phyloP scores from a whole-genome alignment of 2,888 invertebrate species.

The Cylindroiulus punctatus region DNA sequence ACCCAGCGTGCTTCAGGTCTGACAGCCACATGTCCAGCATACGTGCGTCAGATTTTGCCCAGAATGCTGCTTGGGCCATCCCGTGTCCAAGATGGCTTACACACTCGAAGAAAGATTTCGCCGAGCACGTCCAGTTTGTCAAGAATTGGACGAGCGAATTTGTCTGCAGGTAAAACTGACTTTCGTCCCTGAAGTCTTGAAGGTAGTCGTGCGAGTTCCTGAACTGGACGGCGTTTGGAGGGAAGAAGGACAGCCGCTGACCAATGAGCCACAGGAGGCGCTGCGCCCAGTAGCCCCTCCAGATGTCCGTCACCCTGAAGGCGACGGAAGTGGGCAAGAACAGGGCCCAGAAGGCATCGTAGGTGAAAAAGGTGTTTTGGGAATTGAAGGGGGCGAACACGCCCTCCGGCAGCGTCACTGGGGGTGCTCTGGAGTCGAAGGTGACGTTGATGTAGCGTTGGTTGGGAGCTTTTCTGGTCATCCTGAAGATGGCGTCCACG shows the following conservation, averaged over 20 bases:
- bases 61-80: slow-evolving; percentile 38
- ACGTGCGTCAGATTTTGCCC: slow-evolving; percentile 7
- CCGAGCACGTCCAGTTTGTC: slow-evolving; percentile 25
- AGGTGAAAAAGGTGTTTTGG: slow-evolving; percentile 51
- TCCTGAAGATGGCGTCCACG: slow-evolving; percentile 54
- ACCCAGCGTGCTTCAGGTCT: not conserved
- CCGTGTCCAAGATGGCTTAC: not conserved
- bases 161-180: slow-evolving; percentile 21
- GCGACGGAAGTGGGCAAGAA: slow-evolving; percentile 48
- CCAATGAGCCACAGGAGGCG: slow-evolving; percentile 55
- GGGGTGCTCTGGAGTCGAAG: slow-evolving; percentile 55
- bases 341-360: slow-evolving; percentile 52
- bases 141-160: not conserved
- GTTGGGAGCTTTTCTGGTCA: slow-evolving; percentile 42
- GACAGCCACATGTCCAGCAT: slow-evolving; percentile 27
- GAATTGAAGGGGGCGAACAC: slow-evolving; percentile 55
- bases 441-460: slow-evolving; percentile 34
- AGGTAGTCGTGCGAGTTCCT: slow-evolving; percentile 52
- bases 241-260: slow-evolving; percentile 50
- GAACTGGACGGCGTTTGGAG: slow-evolving; percentile 2
- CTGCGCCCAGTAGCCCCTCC: slow-evolving; percentile 57
- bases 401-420: slow-evolving; percentile 55
- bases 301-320: slow-evolving; percentile 55
- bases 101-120: slow-evolving; percentile 48
- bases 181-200: slow-evolving; percentile 51